A percentile compares a stretch with the other conserved stretches of the same genome.
Evolutionary conservation across 2,113 vertebrate genomes (phyloP).

Genomic region (Choloepus hoffmanni): DNA sequence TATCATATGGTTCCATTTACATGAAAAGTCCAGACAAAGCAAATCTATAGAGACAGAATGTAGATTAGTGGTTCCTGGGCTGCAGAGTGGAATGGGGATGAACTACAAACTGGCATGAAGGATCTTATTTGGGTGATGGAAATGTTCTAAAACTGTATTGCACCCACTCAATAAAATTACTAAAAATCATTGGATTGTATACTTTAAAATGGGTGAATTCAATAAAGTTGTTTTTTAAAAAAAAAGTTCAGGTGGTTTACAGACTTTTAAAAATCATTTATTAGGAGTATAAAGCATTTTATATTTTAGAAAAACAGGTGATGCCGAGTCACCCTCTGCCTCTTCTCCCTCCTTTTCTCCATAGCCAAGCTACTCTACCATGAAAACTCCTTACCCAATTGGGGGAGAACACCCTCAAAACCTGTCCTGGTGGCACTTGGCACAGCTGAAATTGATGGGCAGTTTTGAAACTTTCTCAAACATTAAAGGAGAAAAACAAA

Average conservation of each 20-base stretch:
- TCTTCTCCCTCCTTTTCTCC: background rate
- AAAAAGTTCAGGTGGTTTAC: background rate
- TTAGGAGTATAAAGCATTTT: background rate
- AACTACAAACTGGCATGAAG: background rate
- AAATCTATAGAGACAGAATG: background rate
- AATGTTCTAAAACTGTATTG: background rate
- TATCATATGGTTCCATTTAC: background rate
- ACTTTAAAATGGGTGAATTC: background rate
- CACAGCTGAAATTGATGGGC: background rate
- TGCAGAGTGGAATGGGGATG: background rate
- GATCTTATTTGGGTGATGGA: background rate
- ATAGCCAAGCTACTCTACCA: background rate
- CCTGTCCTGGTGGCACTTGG: background rate
- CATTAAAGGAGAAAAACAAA: background rate
- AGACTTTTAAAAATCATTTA: background rate
- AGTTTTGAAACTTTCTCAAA: slow-evolving; percentile 31
- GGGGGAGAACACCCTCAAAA: background rate
- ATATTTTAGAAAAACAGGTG: background rate
- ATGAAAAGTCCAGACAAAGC: background rate
- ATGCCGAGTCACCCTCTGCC: background rate
- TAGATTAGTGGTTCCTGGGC: background rate
- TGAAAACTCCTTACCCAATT: background rate
- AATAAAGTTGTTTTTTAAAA: background rate
- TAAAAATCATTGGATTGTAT: background rate
- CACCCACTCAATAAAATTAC: background rate